Evolutionary conservation across 1,140 invertebrate genomes (phyloP).

Genomic region (Drosophila watanabei): DNA sequence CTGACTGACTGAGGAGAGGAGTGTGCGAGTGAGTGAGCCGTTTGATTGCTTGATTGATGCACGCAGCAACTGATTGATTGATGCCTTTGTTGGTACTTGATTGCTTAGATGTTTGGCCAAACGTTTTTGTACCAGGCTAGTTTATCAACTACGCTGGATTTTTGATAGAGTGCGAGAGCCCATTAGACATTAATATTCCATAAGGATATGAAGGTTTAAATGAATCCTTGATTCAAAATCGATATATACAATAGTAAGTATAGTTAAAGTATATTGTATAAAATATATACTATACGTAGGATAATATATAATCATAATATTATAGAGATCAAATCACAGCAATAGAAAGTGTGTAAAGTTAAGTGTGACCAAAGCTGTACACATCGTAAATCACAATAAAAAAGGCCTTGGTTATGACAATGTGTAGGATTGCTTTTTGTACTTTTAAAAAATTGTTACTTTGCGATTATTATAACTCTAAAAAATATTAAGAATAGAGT

Average conservation of each 20-base stretch:
- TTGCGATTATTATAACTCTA: no score
- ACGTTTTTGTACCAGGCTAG: slow-evolving; percentile 14
- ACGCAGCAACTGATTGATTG: slow-evolving; percentile 59
- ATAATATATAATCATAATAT: no score
- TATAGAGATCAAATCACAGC: no score
- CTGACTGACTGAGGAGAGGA: slow-evolving; percentile 7
- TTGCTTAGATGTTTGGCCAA: slow-evolving; percentile 45
- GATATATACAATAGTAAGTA: not conserved
- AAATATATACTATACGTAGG: no score
- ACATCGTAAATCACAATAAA: no score
- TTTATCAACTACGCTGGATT: slow-evolving; percentile 4
- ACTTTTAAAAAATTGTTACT: no score
- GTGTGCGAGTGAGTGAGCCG: slow-evolving; percentile 52
- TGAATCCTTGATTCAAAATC: no score
- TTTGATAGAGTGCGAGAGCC: not conserved
- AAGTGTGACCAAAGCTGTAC: no score
- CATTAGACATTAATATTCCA: not conserved
- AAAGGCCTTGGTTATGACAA: no score
- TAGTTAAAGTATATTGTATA: not conserved
- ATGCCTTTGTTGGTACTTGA: slow-evolving; percentile 52
- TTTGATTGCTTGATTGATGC: slow-evolving; percentile 70
- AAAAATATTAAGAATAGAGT: no score
- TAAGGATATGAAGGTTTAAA: not conserved
- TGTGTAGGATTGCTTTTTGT: no score
- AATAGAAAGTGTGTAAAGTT: no score